Percentiles rank a stretch among this genome's conserved stretches.
Conservation (phyloP, 2,113 vertebrate species). For the Morone chrysops region DNA sequence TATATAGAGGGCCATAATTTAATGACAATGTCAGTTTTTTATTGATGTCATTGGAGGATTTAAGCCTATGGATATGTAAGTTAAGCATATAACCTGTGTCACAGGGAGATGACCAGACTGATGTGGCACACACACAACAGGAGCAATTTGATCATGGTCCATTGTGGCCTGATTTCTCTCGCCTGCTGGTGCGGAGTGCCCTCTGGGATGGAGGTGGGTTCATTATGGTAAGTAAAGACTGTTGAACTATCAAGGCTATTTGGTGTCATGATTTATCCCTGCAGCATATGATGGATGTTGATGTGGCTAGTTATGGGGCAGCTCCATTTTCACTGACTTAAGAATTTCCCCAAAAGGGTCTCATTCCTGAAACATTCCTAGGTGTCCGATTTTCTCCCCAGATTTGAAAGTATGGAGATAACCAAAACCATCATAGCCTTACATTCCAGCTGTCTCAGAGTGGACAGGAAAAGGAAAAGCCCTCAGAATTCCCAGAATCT, state of each 20-base stretch:
- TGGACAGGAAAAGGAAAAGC: neutral
- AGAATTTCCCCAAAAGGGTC: constrained; percentile 57
- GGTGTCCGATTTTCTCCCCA: constrained; percentile 25
- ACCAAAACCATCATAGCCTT: constrained; percentile 19
- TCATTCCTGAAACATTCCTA: constrained; percentile 68
- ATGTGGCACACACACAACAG: constrained; percentile 23
- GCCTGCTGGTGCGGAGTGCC: neutral
- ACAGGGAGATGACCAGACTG: constrained; percentile 44
- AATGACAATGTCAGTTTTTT: constrained; percentile 63
- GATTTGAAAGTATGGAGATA: constrained; percentile 29
- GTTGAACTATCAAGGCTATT: constrained; percentile 59
- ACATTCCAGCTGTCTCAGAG: constrained; percentile 24
- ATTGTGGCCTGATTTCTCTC: constrained; percentile 55
- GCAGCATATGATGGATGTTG: constrained; percentile 43
- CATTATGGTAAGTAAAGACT: constrained; percentile 46
- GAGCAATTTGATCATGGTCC: constrained; percentile 55
- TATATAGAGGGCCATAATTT: constrained; percentile 61
- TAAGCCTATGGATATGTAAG: constrained; percentile 52
- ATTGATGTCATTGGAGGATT: constrained; percentile 66
- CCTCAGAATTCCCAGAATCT: constrained; percentile 8
- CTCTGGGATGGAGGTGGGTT: constrained; percentile 2
- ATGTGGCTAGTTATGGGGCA: constrained; percentile 16
- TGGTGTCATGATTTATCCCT: constrained; percentile 47
- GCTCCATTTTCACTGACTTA: constrained; percentile 30
- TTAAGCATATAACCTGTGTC: constrained; percentile 53